Evolutionary conservation across 2,888 invertebrate species (phyloP).

Genomic region (Drosophila gaucha): DNA sequence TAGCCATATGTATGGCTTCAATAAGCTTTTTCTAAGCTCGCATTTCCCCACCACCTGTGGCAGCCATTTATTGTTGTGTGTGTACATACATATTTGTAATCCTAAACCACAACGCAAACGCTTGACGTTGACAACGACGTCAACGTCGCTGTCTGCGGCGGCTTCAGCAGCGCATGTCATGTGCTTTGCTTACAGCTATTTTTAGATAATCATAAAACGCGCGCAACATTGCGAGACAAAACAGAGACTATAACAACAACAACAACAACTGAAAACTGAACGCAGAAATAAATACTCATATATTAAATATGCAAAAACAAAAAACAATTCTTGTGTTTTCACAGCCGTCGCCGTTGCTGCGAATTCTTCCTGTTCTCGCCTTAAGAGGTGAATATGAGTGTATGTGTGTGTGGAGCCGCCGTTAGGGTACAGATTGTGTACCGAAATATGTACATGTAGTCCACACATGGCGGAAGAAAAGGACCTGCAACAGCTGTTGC

Average conservation of each 20-base stretch:
- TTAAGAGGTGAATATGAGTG: neutral
- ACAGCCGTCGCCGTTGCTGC: conserved; percentile 28
- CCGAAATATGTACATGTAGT: neutral
- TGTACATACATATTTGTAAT: conserved; percentile 24
- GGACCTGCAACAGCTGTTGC: conserved; percentile 44
- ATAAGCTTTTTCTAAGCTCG: conserved; percentile 5
- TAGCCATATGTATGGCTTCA: neutral
- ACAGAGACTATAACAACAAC: conserved; percentile 22
- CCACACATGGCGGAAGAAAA: conserved; percentile 49
- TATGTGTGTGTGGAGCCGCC: neutral
- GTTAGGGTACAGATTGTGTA: neutral
- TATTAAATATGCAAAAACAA: conserved; percentile 32
- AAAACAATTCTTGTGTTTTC: conserved; percentile 31
- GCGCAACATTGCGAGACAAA: conserved; percentile 40
- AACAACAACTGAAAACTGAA: conserved; percentile 3
- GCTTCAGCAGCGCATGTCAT: conserved; percentile 37
- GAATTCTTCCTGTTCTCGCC: conserved; percentile 36
- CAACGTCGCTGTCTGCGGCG: conserved; percentile 3
- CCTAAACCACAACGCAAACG: conserved; percentile 33
- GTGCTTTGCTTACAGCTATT: conserved; percentile 51
- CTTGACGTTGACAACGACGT: conserved; percentile 11
- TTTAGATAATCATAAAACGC: conserved; percentile 51
- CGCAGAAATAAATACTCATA: conserved; percentile 5
- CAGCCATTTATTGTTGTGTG: neutral
- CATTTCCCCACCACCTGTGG: conserved; percentile 40